Evolutionary conservation across 2,888 invertebrate species (phyloP), one percentile per base, ranked within the genome.

Genomic region (Nymphalis polychloros): DNA sequence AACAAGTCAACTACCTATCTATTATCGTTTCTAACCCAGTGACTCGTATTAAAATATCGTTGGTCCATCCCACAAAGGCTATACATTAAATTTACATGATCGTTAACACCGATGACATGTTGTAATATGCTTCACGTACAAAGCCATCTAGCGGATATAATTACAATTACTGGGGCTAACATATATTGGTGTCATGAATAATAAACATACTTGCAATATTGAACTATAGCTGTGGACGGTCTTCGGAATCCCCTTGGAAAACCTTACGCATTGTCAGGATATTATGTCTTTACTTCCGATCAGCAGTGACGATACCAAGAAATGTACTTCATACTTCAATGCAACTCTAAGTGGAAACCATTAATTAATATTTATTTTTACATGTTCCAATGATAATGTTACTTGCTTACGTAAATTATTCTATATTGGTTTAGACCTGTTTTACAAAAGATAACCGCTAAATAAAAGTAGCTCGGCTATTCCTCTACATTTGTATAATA

Each of bases 31-130:
- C 64, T 46, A 59, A 59, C 27, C 41, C 64, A 65, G 46, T 59
- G 50, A 52, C 50, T 59, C 59, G 64, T 59, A 27, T 27, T 20
- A 41, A 13, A 13, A 41, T 48, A 20, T 59, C 50, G 17, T 41
- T 23, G 27, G 49, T 49, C 35, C 35, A 41, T 41, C 35, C 59
- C 27, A 65, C 50, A 59, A 65, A 65, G 59, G 50, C 31, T 55
- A 50, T 49, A 20, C 7, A 17, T 47, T 10, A 59, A 49, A 64
- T 64, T 59, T 64, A 31, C 49, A 64, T 59, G 59, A 64, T 59
- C n/a, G 59, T 20, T 52, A 52, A 52, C 20, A 50, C 27, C 16
- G 7, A 6, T 2, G 6, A 13, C 59, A 64, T 59, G 59, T 49
- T 41, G 23, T 59, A 64, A 64, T 59, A 35, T 4, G 5, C 20